Base-by-base conservation (phyloP, 2,113 vertebrate species). In the Natator depressus region DNA sequence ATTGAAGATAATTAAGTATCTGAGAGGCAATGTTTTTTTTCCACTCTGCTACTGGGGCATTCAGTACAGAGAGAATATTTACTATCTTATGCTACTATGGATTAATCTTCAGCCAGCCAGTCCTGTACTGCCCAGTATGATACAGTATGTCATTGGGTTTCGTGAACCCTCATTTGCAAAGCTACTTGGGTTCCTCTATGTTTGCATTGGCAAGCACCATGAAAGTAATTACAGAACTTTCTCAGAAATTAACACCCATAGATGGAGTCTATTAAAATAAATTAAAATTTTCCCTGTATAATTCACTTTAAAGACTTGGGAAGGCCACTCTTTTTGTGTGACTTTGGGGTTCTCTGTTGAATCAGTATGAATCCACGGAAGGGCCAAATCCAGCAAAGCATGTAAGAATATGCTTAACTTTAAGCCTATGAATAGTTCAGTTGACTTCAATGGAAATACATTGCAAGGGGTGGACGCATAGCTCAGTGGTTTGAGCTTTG, bases 1-100 rank as follows among this genome's bases (percentile, higher is more conserved):
- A 94, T 90, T 97, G 92, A 82, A 96, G 93, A 91, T 96, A 98
- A 98, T 97, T 95, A 98, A 97, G 81, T 96, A 80, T 53, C 86
- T 95, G n/a, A 90, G 83, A 92, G 38, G 75, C 81, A 96, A 20
- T 5, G 11, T 8, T 46, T 57, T 57, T 84, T 76, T 14, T 94
- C 84, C 62, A 24, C 80, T 84, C 29, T 93, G 27, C 57, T 81
- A 5, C 51, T 88, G 42, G n/a, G 50, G 3, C 91, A 69, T 96
- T 91, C 51, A 88, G 17, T 92, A 75, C 62, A 84, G 78, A 76
- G 31, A 94, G 27, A 53, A 87, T 82, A 92, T 93, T 96, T 96
- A 85, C 82, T 93, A 81, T 62, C 65, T 87, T 88, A 88, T 93
- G 53, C 91, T 91, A 91, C 22, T 94, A 47, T 85, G 35, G 53